These are phyloP conservation scores for Trochalopteron elliotii DNA, from an alignment of 2,113 vertebrate genomes.

Conservation along the genomic window DNA sequence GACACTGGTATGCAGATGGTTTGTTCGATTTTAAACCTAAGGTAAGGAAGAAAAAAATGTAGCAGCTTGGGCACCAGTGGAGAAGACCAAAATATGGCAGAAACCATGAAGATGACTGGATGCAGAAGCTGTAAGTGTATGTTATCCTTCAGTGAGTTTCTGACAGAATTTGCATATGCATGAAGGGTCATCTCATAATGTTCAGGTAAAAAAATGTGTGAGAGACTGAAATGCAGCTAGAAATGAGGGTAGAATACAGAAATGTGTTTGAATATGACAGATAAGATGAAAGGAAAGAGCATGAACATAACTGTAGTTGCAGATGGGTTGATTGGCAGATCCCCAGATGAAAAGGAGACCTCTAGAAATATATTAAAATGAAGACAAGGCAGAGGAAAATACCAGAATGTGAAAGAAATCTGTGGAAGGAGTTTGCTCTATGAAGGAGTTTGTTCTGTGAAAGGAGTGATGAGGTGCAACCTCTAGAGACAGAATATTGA, in stretches of 20 bases:
- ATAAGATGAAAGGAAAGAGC: constrained; percentile 42
- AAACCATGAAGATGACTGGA: constrained; percentile 15
- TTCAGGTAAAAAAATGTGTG: not conserved
- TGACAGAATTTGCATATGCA: constrained; percentile 65
- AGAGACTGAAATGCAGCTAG: constrained; percentile 32
- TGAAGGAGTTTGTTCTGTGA: not conserved
- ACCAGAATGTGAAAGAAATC: not conserved
- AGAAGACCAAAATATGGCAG: constrained; percentile 38
- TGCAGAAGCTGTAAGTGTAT: constrained; percentile 38
- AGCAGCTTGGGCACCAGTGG: not conserved
- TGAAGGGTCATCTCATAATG: constrained; percentile 61
- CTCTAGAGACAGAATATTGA: not conserved
- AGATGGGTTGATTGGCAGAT: constrained; percentile 54
- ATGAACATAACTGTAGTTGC: constrained; percentile 2
- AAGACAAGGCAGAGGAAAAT: constrained; percentile 6
- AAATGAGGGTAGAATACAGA: constrained; percentile 50
- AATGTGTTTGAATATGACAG: constrained; percentile 8
- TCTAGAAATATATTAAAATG: constrained; percentile 26
- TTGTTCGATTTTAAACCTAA: not conserved
- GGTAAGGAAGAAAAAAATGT: not conserved
- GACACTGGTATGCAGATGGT: constrained; percentile 16
- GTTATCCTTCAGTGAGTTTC: constrained; percentile 63
- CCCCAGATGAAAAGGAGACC: constrained; percentile 17
- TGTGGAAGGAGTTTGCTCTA: not conserved
- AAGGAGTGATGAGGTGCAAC: constrained; percentile 7